Evolutionary conservation across 2,888 invertebrate species (phyloP).

Genomic region (Lithophane leautieri): DNA sequence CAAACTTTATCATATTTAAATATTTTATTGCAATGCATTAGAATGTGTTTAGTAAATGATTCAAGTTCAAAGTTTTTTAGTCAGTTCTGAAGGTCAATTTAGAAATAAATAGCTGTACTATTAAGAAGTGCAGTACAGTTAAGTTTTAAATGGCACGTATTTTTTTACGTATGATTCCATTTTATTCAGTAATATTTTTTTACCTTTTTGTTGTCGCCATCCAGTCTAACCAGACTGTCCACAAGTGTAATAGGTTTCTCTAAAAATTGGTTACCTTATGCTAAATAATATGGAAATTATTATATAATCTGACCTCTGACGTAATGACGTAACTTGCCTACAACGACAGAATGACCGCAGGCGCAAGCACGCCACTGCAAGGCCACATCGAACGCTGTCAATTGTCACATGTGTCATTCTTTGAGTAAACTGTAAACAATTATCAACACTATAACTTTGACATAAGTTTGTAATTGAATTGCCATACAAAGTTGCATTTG

Average conservation of each 20-base stretch:
- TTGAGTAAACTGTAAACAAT: conserved; percentile 31
- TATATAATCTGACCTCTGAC: conserved; percentile 63
- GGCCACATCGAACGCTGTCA: conserved; percentile 60
- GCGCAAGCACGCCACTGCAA: conserved; percentile 56
- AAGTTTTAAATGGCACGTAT: conserved; percentile 3
- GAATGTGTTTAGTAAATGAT: conserved; percentile 34
- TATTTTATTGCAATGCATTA: conserved; percentile 31
- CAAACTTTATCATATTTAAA: conserved; percentile 7
- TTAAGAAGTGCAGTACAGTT: background rate
- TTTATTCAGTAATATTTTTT: background rate
- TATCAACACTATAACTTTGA: conserved; percentile 25
- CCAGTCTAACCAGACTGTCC: conserved; percentile 10
- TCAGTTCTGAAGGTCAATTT: conserved; percentile 18
- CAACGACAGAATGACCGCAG: conserved; percentile 60
- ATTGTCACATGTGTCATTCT: conserved; percentile 67
- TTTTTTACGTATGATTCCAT: background rate
- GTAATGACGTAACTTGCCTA: conserved; percentile 46
- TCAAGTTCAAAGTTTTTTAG: conserved; percentile 37
- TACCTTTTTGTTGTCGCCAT: background rate
- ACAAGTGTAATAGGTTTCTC: conserved; percentile 20
- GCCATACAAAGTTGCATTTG: conserved; percentile 33
- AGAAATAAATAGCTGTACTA: background rate
- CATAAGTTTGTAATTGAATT: conserved; percentile 43
- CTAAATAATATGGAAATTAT: conserved; percentile 39
- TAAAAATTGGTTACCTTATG: background rate